Percentiles rank a stretch among this genome's conserved stretches.
phyloP scores from a whole-genome alignment of 1,140 invertebrate genomes.

The Saccostrea echinata region DNA sequence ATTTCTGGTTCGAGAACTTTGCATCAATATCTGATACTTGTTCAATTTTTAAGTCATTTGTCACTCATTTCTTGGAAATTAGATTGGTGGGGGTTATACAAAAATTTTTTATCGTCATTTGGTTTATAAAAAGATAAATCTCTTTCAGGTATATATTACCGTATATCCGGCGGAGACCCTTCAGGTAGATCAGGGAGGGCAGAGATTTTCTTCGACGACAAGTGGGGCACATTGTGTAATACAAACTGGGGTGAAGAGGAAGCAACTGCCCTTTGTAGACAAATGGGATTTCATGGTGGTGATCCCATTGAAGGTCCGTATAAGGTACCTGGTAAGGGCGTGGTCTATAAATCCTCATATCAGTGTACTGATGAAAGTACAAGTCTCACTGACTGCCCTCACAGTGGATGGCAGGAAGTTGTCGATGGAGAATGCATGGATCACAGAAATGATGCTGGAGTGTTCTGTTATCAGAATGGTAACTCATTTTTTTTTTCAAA shows the following conservation, averaged over 20 bases:
- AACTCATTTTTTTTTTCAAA: neutral
- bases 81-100: neutral
- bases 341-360: constrained; percentile 44
- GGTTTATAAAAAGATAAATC: too few relatives aligned
- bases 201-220: constrained; percentile 53
- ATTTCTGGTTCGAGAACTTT: neutral
- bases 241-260: constrained; percentile 53
- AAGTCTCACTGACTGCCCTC: constrained; percentile 61
- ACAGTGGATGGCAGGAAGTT: constrained; percentile 59
- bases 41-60: neutral
- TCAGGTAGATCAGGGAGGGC: constrained; percentile 49
- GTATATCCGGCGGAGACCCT: constrained; percentile 44
- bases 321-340: constrained; percentile 15
- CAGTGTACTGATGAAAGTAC: constrained; percentile 49
- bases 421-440: constrained; percentile 49
- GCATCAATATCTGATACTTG: neutral
- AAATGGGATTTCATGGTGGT: constrained; percentile 54
- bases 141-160: constrained; percentile 55
- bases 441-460: constrained; percentile 59
- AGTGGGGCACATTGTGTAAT: constrained; percentile 57
- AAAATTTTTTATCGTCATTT: too few relatives aligned
- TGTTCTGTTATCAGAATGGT: constrained; percentile 63
- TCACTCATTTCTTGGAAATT: too few relatives aligned
- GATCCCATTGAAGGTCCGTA: constrained; percentile 36
- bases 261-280: constrained; percentile 56